Conservation (phyloP, 2,797 vertebrate species). For the Coregonus suidteri region DNA sequence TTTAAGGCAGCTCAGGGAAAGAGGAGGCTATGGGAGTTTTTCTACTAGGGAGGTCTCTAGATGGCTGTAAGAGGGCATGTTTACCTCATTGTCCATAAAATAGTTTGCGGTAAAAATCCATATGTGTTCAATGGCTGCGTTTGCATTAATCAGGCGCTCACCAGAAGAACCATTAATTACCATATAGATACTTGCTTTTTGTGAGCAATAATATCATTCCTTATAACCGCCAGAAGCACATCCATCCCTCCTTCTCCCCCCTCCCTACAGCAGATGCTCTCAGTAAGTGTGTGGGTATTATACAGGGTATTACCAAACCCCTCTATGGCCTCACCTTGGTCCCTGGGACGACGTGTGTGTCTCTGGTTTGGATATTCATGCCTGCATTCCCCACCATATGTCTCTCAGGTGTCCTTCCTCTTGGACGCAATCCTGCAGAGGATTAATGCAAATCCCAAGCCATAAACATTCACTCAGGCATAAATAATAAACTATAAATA, state of each 20-base stretch:
- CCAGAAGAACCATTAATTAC: constrained; percentile 60
- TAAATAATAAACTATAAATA: constrained; percentile 57
- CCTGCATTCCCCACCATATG: constrained; percentile 31
- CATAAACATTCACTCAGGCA: constrained; percentile 45
- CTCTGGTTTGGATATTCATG: constrained; percentile 35
- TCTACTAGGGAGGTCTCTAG: neutral
- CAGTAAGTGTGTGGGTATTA: constrained; percentile 53
- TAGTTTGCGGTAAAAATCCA: constrained; percentile 47
- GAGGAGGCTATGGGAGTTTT: neutral
- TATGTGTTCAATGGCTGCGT: constrained; percentile 42
- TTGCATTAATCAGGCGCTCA: constrained; percentile 57
- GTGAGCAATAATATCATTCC: constrained; percentile 64
- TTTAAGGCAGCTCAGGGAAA: too few relatives aligned
- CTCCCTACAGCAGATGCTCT: constrained; percentile 47
- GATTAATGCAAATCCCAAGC: constrained; percentile 61
- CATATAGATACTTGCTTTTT: constrained; percentile 65
- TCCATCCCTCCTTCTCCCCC: constrained; percentile 38
- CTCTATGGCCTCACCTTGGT: constrained; percentile 50
- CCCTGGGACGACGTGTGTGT: neutral
- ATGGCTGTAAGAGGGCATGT: constrained; percentile 15
- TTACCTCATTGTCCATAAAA: constrained; percentile 42
- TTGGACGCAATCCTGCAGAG: constrained; percentile 37
- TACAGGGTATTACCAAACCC: constrained; percentile 49
- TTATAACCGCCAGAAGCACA: constrained; percentile 62
- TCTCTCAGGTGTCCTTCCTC: constrained; percentile 58